phyloP scores from a whole-genome alignment of 2,113 vertebrate species.

The Planiliza haematocheilus region DNA sequence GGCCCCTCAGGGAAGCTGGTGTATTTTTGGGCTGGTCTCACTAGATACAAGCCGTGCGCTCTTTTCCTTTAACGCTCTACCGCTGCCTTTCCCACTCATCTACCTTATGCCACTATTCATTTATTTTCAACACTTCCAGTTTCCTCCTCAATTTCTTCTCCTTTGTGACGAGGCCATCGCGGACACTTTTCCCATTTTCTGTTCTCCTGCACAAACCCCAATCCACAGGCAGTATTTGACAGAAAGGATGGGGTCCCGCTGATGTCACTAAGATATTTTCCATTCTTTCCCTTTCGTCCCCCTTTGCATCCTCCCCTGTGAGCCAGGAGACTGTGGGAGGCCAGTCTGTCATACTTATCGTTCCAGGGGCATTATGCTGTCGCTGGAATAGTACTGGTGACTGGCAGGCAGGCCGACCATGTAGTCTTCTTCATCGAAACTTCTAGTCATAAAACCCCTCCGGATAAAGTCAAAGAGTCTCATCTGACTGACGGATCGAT shows the following conservation, averaged over 20 bases:
- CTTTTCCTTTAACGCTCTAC: conserved; percentile 43
- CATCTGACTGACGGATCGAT: conserved; percentile 27
- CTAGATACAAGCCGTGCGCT: conserved; percentile 60
- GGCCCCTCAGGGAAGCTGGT: conserved; percentile 60
- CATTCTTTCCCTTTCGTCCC: conserved; percentile 28
- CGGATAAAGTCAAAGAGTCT: conserved; percentile 30
- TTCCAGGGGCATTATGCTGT: conserved; percentile 40
- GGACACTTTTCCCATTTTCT: conserved; percentile 19
- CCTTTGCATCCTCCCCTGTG: neutral
- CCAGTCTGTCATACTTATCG: conserved; percentile 63
- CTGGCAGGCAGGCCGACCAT: conserved; percentile 35
- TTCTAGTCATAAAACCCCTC: conserved; percentile 21
- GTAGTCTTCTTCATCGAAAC: conserved; percentile 17
- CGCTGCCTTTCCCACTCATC: conserved; percentile 40
- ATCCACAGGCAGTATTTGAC: conserved; percentile 29
- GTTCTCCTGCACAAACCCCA: conserved; percentile 7
- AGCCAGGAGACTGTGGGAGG: conserved; percentile 52
- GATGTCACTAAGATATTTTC: conserved; percentile 48
- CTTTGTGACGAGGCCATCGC: conserved; percentile 13
- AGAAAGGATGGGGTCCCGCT: conserved; percentile 19
- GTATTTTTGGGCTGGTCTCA: conserved; percentile 78
- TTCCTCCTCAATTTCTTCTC: conserved; percentile 32
- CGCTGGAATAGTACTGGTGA: conserved; percentile 31
- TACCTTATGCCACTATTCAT: conserved; percentile 38
- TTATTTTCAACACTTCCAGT: conserved; percentile 43